These are phyloP conservation scores for Tricholaema leucomelas DNA, from an alignment of 2,113 vertebrate species.

Conservation along the genomic window DNA sequence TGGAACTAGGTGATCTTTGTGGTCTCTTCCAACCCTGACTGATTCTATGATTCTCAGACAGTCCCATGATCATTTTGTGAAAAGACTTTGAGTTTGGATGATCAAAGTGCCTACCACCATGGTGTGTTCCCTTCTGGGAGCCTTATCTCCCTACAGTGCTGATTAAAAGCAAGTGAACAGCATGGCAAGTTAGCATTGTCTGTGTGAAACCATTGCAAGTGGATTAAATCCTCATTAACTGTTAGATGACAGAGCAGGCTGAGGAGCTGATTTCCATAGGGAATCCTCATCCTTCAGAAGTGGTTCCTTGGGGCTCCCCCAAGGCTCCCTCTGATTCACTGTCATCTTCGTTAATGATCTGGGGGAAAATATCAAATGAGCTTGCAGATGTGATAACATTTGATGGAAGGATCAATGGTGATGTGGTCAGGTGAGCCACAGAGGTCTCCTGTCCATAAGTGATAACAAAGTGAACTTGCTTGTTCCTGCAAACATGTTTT, in stretches of 20 bases:
- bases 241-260: background rate
- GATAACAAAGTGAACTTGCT: too few species aligned
- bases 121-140: background rate
- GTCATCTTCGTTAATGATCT: background rate
- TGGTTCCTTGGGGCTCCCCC: background rate
- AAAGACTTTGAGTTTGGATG: background rate
- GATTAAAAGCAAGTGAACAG: background rate
- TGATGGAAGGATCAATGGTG: background rate
- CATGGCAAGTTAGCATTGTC: background rate
- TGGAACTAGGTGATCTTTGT: too few species aligned
- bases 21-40: too few species aligned
- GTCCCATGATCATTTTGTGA: background rate
- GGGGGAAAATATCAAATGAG: background rate
- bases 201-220: conserved; percentile 2
- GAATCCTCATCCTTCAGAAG: conserved; percentile 23
- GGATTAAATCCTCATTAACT: conserved; percentile 58
- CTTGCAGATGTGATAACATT: background rate
- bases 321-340: background rate
- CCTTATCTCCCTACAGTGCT: background rate
- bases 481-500: too few species aligned
- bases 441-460: background rate
- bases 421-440: background rate
- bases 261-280: conserved; percentile 1
- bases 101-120: background rate
- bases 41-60: background rate